A percentile compares a stretch with the other conserved stretches of the same genome.
These are phyloP conservation scores for Palythoa caribaeorum DNA, from an alignment of 92 coral and sea anemone species.

Conservation along the genomic window DNA sequence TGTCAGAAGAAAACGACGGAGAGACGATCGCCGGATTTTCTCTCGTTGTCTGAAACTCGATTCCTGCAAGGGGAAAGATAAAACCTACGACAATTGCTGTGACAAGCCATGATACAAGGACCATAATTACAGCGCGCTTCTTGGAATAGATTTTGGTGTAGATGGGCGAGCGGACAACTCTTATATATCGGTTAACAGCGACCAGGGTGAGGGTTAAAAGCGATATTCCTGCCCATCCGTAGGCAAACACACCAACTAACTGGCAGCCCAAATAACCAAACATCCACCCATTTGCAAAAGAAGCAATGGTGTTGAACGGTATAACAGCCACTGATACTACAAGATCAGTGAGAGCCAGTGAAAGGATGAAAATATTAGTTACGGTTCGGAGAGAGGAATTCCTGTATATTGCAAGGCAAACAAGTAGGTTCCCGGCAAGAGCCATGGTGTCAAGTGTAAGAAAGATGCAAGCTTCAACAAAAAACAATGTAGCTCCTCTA, in stretches of 20 bases:
- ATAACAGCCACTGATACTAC: conserved; percentile 1
- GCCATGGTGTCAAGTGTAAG: conserved; percentile 1
- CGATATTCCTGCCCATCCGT: conserved; percentile 25
- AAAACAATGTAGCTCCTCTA: conserved; percentile 1
- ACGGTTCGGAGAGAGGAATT: conserved; percentile 17
- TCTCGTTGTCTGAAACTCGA: not conserved
- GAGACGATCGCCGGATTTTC: conserved; percentile 36
- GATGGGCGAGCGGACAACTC: not conserved
- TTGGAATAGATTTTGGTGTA: conserved; percentile 23
- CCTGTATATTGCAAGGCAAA: conserved; percentile 42
- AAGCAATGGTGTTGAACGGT: conserved; percentile 15
- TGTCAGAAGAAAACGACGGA: conserved; percentile 4
- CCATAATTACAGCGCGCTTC: conserved; percentile 19
- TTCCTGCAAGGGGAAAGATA: conserved; percentile 28
- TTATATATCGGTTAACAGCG: conserved; percentile 12
- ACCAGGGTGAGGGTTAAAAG: conserved; percentile 29
- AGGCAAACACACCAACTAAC: conserved; percentile 13
- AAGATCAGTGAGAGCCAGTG: conserved; percentile 30
- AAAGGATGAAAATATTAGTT: conserved; percentile 9
- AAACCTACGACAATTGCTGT: not conserved
- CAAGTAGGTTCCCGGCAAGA: not conserved
- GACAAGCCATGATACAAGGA: not conserved
- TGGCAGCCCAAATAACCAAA: conserved; percentile 20
- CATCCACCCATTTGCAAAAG: conserved; percentile 27
- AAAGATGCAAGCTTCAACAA: conserved; percentile 13